Evolutionary conservation across 2,113 vertebrate genomes (phyloP), one percentile per base, ranked within the genome.

Genomic region (Labeo rohita): DNA sequence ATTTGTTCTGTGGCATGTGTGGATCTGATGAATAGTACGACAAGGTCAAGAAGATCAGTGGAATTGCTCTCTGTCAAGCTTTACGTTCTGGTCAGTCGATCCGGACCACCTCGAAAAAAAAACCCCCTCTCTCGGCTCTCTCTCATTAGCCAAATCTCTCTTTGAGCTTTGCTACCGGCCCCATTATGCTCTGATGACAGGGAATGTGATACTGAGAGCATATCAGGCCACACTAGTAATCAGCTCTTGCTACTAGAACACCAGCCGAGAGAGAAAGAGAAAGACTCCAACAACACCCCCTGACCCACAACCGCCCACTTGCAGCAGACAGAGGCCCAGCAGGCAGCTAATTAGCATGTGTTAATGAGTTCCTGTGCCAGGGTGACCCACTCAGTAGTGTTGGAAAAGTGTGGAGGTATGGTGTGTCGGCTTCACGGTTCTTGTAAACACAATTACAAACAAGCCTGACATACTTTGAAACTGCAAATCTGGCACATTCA

Each of bases 281-380:
- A 28, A 78, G 49, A 82, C 72, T 50, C 78, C 80, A 83, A 13
- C 83, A 87, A 76, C 54, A 66, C 54, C 86, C 54, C 34, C 79
- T 89, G 86, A 87, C 88, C 88, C 73, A 74, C 56, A 79, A 80
- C 80, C 80, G 47, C 74, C 81, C 84, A 66, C 88, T 74, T 80
- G 83, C 80, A 80, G 77, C 83, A 83, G 78, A 82, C 88, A 83
- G 83, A 78, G 78, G 59, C 88, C 21, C 86, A 84, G 84, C 52
- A 84, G 80, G 88, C 80, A 87, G 84, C 77, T 88, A 87, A 90
- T 90, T 90, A 90, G 87, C 85, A 90, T 83, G 87, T 86, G 74
- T 76, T 88, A 90, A 90, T 90, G 87, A 90, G 85, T 81, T 85
- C 72, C 80, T 84, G 80, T 83, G 80, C 89, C 73, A 85, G 65